phyloP scores from a whole-genome alignment of 2,888 invertebrate genomes.

The Alentia gelatinosa region DNA sequence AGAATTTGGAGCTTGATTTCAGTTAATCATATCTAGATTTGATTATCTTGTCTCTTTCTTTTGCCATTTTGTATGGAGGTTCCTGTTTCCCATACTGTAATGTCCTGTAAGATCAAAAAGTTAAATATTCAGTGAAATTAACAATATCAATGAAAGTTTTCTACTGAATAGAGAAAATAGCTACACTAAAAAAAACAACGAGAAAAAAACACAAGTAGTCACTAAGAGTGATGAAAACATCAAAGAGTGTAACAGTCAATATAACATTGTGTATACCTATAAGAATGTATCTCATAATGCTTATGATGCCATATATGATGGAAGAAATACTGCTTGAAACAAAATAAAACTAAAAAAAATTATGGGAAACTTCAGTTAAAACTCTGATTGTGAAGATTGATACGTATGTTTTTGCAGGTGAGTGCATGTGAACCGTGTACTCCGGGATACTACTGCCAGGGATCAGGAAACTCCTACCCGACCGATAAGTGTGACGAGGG shows the following conservation, averaged over 20 bases:
- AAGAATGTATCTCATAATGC: not conserved
- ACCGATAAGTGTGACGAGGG: conserved; percentile 77
- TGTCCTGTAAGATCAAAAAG: too few species aligned
- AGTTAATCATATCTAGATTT: not conserved
- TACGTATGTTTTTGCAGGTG: not conserved
- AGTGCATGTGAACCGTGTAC: conserved; percentile 72
- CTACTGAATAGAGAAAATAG: too few species aligned
- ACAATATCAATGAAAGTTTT: too few species aligned
- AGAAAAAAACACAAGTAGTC: too few species aligned
- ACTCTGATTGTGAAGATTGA: not conserved
- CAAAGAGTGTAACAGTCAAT: not conserved
- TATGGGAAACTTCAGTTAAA: not conserved
- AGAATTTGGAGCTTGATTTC: not conserved
- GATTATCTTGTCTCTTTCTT: too few species aligned
- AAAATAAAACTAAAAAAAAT: not conserved
- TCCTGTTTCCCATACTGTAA: too few species aligned
- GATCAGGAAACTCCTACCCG: conserved; percentile 70
- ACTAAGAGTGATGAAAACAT: not conserved
- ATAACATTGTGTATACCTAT: not conserved
- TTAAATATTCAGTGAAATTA: too few species aligned
- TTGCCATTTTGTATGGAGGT: too few species aligned
- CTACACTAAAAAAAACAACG: too few species aligned
- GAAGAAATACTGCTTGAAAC: not conserved
- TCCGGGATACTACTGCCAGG: conserved; percentile 76
- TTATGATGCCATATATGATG: not conserved